Evolutionary conservation across 2,888 invertebrate species (phyloP), one percentile per base, ranked within the genome.

Genomic region (Geophilus truncorum): DNA sequence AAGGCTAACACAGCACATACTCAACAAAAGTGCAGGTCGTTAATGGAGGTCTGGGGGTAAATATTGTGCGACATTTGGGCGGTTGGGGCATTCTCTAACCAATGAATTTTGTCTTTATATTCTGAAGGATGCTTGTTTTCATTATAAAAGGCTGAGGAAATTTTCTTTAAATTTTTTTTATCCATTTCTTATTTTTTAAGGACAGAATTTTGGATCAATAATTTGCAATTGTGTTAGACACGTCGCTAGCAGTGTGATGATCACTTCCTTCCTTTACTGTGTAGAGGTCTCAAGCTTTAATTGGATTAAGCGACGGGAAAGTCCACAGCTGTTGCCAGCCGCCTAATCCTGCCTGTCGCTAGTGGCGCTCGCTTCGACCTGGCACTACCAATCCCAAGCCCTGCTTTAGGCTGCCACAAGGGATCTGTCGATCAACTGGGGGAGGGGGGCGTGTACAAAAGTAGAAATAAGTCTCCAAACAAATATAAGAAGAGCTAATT

Each of bases 261-360:
- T 77, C 77, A 77, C 32, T 36, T 36, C 36, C 36, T 77, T 36
- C 77, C 36, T 77, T 23, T 21, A 15, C 70, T 70, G 28, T 70
- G 70, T 70, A 15, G 23, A n/a, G 62, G 79, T 62, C 79, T 62
- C 79, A 62, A 79, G 79, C 79, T 79, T 78, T 79, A 79, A 79
- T 79, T 79, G 79, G 79, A 79, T 79, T 79, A 79, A 79, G 79
- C 40, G 28, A 36, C 57, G 79, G 79, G 79, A 79, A 79, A 79
- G 79, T 79, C 79, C 79, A 32, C 79, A 79, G 79, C 79, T 79
- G 79, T 79, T 79, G 62, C 79, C 28, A 62, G 23, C 30, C 32
- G 30, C 79, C 57, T 79, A 79, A 79, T 79, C 79, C 79, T 30
- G 79, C 62, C 79, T 34, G 79, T 79, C 79, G 79, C 57, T 21